Evolutionary conservation across 2,113 vertebrate species (phyloP).

Genomic region (Cyanoramphus novaezelandiae): DNA sequence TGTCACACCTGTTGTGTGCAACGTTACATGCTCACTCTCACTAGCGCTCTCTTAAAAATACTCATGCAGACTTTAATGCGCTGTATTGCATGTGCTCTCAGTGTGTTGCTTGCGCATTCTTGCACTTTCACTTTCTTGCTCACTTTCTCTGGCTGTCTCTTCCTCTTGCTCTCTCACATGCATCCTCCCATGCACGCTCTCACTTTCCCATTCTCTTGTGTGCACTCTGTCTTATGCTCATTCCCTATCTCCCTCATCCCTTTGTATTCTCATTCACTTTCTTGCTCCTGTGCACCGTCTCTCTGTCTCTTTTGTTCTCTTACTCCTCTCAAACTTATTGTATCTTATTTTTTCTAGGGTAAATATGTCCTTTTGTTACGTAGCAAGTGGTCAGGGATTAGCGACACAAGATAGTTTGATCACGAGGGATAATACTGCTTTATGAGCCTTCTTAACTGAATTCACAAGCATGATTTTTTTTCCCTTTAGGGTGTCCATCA

Average conservation of each 20-base stretch:
- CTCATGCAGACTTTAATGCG: not conserved
- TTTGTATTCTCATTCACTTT: not conserved
- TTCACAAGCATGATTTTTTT: not conserved
- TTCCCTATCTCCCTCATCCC: not conserved
- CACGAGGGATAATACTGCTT: not conserved
- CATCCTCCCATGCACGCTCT: not conserved
- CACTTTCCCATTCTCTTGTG: not conserved
- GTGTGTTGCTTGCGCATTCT: not conserved
- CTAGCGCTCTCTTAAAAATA: not conserved
- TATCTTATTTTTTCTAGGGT: not conserved
- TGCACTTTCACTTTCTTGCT: not conserved
- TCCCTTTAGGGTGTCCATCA: not conserved
- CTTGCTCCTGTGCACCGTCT: accelerated
- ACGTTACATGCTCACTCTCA: accelerated
- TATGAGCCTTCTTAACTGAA: slow-evolving; percentile 33
- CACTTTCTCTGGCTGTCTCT: not conserved
- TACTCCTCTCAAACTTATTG: not conserved
- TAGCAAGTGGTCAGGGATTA: not conserved
- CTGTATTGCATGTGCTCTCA: not conserved
- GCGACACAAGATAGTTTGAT: not conserved
- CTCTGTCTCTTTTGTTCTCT: not conserved
- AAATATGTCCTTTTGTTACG: not conserved
- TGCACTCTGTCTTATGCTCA: accelerated
- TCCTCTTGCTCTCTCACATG: accelerated
- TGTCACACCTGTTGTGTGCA: accelerated